Conservation (phyloP, 2,113 vertebrate genomes). For the Dendropsophus ebraccatus region DNA sequence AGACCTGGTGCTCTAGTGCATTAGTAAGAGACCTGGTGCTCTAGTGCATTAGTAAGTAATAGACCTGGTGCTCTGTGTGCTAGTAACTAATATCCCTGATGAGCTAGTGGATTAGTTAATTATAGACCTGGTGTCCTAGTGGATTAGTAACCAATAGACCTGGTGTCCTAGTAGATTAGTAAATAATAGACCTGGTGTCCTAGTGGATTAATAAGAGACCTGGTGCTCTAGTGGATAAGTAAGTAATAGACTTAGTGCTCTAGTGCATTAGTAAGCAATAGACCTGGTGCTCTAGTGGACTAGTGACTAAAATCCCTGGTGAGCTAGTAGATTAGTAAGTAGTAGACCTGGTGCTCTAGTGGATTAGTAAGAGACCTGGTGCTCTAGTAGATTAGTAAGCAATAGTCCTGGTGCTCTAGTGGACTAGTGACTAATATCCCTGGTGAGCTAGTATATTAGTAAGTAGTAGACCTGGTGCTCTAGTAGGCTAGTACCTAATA, state of each 20-base stretch:
- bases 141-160: no score
- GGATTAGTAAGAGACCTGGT: no score
- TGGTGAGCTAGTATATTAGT: no score
- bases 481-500: background rate
- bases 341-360: no score
- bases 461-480: background rate
- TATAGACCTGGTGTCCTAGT: no score
- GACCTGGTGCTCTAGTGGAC: background rate
- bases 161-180: no score
- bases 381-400: background rate
- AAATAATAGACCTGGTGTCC: background rate
- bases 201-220: background rate
- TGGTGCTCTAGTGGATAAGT: background rate
- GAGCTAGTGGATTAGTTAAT: background rate
- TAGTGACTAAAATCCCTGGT: no score
- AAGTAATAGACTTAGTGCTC: no score
- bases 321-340: no score
- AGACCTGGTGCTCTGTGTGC: background rate
- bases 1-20: background rate
- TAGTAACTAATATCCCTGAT: background rate
- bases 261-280: background rate
- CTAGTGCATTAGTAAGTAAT: background rate
- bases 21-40: no score
- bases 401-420: background rate
- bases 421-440: background rate